Evolutionary conservation across 2,888 invertebrate genomes (phyloP), one percentile per base, ranked within the genome.

Genomic region (Synergus gifuensis): DNA sequence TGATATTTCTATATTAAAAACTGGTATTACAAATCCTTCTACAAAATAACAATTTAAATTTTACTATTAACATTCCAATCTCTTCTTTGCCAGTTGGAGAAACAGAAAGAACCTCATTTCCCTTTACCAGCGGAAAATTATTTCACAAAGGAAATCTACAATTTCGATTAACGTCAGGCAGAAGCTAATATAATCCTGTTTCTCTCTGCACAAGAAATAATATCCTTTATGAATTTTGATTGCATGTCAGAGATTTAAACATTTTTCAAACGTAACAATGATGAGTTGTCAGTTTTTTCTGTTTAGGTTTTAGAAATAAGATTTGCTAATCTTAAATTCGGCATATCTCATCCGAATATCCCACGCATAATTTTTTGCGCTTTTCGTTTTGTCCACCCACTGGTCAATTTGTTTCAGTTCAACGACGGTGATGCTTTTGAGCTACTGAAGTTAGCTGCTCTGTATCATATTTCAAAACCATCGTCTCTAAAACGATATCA

Each of bases 361-460:
- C 73, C 40, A 73, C 73, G 73, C 73, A 3, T 58, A 73, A 73
- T 73, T 73, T 73, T 73, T 36, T 58, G n/a, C 54, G 54, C 73
- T 12, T 73, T 73, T 73, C 54, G 54, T 73, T 73, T 73, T 54
- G 54, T 73, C 54, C 73, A 73, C 73, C 73, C 73, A 73, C 73
- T 54, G 49, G 54, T 12, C 54, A 73, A 73, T 73, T 73, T 73
- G 40, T 73, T 73, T 54, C 28, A 69, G 36, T 28, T 49, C 49
- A 73, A 40, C 49, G 73, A 73, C 54, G 73, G n/a, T 73, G 40
- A 73, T 54, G 73, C 54, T 73, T 73, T 73, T 73, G 54, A 73
- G 54, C 73, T 54, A 73, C 73, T 73, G 73, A 73, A 36, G 54
- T 73, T 69, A 49, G 54, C 49, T 28, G 36, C n/a, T n/a, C 54